Evolutionary conservation across 2,888 invertebrate genomes (phyloP), one percentile per base, ranked within the genome.

Genomic region (Caenorhabditis virilis): DNA sequence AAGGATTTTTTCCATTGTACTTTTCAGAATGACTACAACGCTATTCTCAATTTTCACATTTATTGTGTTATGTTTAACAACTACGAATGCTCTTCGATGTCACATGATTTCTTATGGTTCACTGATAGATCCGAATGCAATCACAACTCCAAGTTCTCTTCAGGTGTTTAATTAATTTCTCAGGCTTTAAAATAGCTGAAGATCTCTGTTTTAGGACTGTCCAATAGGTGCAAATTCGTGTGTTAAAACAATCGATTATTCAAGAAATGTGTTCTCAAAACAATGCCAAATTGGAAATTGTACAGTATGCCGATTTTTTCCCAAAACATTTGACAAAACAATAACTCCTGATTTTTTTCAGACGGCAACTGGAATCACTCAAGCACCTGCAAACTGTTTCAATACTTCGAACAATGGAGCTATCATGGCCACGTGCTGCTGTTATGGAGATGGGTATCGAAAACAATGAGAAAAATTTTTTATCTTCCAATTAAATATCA

Each of bases 261-360:
- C 56, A 2, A 26, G 38, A n/a, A 45, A 42, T 25, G 39, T 43
- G 20, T 65, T 60, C 60, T 60, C 65, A 15, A 65, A 65, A 53
- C 60, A 60, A 49, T 65, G 65, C 36, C 65, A 65, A 36, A 48
- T 57, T 36, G 60, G 54, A 33, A 65, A 65, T 41, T 65, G 65
- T 55, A 65, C 65, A 5, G 65, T 65, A 30, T 15, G 27, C 20
- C 43, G 13, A 2, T 22, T 3, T 7, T 26, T 6, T n/a, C n/a
- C n/a, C 7, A 2, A n/a, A n/a, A n/a, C n/a, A n/a, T n/a, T n/a
- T n/a, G n/a, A n/a, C n/a, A n/a, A n/a, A n/a, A n/a, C n/a, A n/a
- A n/a, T n/a, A n/a, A n/a, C n/a, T n/a, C n/a, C n/a, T n/a, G 27
- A 25, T 13, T 2, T 38, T 30, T 48, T 64, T 16, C 52, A 65